phyloP scores from a whole-genome alignment of 2,888 invertebrate genomes.

The Platycheirus albimanus region DNA sequence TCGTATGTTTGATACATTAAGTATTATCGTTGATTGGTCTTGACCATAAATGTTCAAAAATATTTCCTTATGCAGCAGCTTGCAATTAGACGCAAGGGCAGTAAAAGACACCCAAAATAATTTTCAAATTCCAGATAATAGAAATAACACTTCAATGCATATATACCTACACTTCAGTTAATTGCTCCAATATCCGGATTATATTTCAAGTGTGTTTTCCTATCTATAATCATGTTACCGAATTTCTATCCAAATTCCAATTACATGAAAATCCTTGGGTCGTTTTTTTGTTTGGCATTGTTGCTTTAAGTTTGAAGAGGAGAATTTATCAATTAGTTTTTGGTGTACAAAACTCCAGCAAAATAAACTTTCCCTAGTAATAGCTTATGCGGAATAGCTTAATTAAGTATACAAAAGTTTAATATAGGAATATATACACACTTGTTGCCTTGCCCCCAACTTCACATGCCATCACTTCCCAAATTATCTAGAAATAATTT shows the following conservation, averaged over 20 bases:
- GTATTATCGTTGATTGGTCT: too few species aligned
- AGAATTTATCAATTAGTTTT: slow-evolving; percentile 31
- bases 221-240: not conserved
- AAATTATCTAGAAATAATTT: slow-evolving; percentile 20
- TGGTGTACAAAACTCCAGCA: not conserved
- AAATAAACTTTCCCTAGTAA: not conserved
- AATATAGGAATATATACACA: slow-evolving; percentile 1
- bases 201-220: not conserved
- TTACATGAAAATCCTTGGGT: slow-evolving; percentile 17
- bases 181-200: slow-evolving; percentile 16
- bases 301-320: slow-evolving; percentile 13
- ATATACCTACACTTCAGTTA: not conserved
- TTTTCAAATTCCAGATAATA: too few species aligned
- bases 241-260: slow-evolving; percentile 17
- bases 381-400: slow-evolving; percentile 5
- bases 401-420: slow-evolving; percentile 14
- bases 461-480: slow-evolving; percentile 3
- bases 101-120: too few species aligned
- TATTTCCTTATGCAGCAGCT: too few species aligned
- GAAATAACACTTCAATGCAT: slow-evolving; percentile 1
- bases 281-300: not conserved
- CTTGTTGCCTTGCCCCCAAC: not conserved
- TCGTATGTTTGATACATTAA: too few species aligned
- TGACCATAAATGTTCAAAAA: too few species aligned
- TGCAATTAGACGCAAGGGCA: too few species aligned